Base-by-base conservation (phyloP, 2,113 vertebrate genomes). In the Oceanites oceanicus region DNA sequence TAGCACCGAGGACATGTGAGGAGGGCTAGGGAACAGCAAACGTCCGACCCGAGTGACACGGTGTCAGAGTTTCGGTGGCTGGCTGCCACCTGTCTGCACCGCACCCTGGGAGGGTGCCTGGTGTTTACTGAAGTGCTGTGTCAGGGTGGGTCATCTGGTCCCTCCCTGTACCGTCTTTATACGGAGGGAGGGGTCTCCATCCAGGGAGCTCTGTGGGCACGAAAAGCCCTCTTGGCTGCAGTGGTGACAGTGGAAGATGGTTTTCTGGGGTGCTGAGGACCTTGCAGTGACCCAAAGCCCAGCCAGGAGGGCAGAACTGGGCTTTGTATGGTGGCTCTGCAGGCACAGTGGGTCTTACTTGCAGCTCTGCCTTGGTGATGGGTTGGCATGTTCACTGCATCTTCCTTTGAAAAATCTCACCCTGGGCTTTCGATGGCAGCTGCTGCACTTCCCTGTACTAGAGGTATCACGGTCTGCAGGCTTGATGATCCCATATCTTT, bases 81-180 rank as follows among this genome's bases (percentile, higher is more conserved):
- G 53, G 2, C 55, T 92, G 81, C 90, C 78, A 20, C 45, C 88
- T 88, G 82, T n/a, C 66, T 32, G 73, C 11, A 7, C 56, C n/a
- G 1, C 3, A 0, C 88, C 61, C 84, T 0, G 0, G 32, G 9
- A 72, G 4, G 18, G 86, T 79, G 58, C 30, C 26, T 5, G 29
- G 3, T 61, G 92, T 88, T 88, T 88, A 22, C 82, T 15, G 23
- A 86, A 32, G 52, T 8, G 36, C 82, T 38, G 42, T 19, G 80
- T 30, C n/a, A 65, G 78, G 71, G 49, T 49, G 78, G 91, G 14
- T 30, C 53, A 47, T 17, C 4, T 4, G 29, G 10, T 62, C 36
- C 81, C 38, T 49, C 61, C 92, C 66, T 49, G 30, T 7, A 10
- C 44, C 0, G 0, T 13, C 30, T 15, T 12, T 16, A 7, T 7